These are phyloP conservation scores for Lepidochrysops patricia DNA, from an alignment of 2,888 invertebrate species.

Conservation along the genomic window DNA sequence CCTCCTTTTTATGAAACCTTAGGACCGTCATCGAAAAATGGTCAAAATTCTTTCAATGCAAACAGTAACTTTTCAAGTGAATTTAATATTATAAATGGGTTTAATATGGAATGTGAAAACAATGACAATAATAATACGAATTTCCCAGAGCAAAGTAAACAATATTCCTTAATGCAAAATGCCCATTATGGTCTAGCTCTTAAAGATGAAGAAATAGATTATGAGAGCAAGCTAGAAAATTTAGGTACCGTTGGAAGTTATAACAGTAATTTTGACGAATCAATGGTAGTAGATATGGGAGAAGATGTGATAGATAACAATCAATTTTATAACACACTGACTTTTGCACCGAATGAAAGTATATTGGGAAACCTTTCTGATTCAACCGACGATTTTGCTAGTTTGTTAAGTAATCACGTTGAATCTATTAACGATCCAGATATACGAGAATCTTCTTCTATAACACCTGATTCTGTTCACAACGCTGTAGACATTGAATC, in stretches of 20 bases:
- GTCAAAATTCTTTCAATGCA: conserved; percentile 82
- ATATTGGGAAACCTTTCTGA: conserved; percentile 86
- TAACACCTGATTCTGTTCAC: conserved; percentile 79
- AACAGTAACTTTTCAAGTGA: conserved; percentile 79
- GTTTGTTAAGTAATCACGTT: conserved; percentile 82
- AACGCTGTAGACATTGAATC: conserved; percentile 82
- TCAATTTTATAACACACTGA: conserved; percentile 87
- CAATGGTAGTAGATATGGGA: conserved; percentile 89
- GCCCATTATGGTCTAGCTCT: conserved; percentile 86
- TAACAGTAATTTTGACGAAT: conserved; percentile 81
- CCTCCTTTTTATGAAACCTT: conserved; percentile 93
- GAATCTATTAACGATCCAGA: conserved; percentile 79
- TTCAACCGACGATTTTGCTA: conserved; percentile 85
- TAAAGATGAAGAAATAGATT: conserved; percentile 88
- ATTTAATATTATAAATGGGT: conserved; percentile 80
- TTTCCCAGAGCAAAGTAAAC: conserved; percentile 76
- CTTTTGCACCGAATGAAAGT: conserved; percentile 86
- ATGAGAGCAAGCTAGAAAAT: conserved; percentile 84
- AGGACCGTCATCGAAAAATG: conserved; percentile 77
- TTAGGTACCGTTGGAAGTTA: conserved; percentile 75
- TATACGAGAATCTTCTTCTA: conserved; percentile 81
- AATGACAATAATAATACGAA: conserved; percentile 71
- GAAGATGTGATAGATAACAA: conserved; percentile 85
- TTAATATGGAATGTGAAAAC: conserved; percentile 85
- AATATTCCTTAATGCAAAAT: conserved; percentile 86